Base-by-base conservation (phyloP, 2,113 vertebrate genomes). In the Suncus etruscus region DNA sequence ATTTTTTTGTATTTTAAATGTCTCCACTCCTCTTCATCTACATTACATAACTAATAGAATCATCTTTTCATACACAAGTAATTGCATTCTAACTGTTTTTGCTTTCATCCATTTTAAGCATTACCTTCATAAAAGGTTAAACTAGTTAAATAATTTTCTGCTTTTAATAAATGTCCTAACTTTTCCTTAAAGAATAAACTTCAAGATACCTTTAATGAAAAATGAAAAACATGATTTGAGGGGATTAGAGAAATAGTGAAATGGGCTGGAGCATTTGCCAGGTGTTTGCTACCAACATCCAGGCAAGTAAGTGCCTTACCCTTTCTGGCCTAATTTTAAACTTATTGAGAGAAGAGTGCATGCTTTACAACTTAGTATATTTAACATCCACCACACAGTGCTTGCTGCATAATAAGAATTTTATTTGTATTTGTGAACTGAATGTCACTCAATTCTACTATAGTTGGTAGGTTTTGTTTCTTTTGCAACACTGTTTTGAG, bases 401-500 rank as follows among this genome's bases (percentile, higher is more conserved):
- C 39, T 39, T 90, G 89, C n/a, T n/a, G 73, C 2, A 1, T 63
- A 75, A 76, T 0, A 48, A 51, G 66, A 24, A 83, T 45, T 68
- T 32, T 27, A 66, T 75, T 18, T 51, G 2, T 73, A 29, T 22
- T 74, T 82, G 29, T 82, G 58, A 61, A 61, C 58, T 61, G 15
- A 61, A 5, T 54, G 54, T 79, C 6, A 82, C n/a, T 77, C 79
- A 83, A 68, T 16, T 72, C 12, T 54, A 50, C 48, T 58, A 31
- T 0, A 73, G 11, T 54, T 50, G 51, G 76, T 27, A 79, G 11
- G 78, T 8, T 74, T 39, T 88, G 25, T 69, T 5, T 79, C 58
- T 83, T 89, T 87, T 72, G 29, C 68, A 83, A 72, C 7, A 90
- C 27, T 54, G 65, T 54, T 87, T 73, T 74, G 6, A 83, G 83